Evolutionary conservation across 2,888 invertebrate species (phyloP).

Genomic region (Tridacna gigas): DNA sequence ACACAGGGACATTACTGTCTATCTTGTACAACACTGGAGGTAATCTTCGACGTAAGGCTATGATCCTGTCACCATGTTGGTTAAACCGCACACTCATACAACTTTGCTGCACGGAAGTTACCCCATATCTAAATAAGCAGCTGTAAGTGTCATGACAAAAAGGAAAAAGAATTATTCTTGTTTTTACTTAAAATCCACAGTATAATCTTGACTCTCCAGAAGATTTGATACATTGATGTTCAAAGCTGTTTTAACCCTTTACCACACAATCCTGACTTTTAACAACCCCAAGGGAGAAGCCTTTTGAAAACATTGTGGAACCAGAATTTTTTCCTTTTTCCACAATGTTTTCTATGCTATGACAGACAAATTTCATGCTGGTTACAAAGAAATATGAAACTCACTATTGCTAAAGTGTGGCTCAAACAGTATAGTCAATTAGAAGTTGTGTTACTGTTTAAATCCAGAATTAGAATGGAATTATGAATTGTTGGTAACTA

Average conservation of each 20-base stretch:
- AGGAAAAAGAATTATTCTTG: background rate
- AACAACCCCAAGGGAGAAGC: background rate
- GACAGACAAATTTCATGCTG: no score
- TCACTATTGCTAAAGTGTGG: no score
- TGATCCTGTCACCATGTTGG: constrained; percentile 90
- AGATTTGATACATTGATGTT: no score
- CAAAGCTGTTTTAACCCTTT: background rate
- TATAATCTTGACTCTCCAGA: background rate
- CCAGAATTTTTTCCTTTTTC: background rate
- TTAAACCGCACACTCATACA: constrained; percentile 97
- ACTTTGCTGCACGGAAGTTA: constrained; percentile 77
- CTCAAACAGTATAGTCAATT: no score
- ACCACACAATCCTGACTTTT: background rate
- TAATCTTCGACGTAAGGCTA: constrained; percentile 93
- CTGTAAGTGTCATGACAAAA: constrained; percentile 83
- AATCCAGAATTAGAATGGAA: no score
- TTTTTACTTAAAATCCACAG: background rate
- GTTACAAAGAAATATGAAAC: no score
- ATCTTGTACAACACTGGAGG: constrained; percentile 92
- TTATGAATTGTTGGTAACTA: no score
- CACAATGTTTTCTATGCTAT: no score
- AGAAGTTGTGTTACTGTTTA: no score
- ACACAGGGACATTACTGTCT: constrained; percentile 89
- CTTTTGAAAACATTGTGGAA: no score
- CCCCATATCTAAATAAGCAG: constrained; percentile 80